These are phyloP conservation scores for Drosophila pegasa DNA, from an alignment of 2,888 invertebrate genomes.

Conservation along the genomic window DNA sequence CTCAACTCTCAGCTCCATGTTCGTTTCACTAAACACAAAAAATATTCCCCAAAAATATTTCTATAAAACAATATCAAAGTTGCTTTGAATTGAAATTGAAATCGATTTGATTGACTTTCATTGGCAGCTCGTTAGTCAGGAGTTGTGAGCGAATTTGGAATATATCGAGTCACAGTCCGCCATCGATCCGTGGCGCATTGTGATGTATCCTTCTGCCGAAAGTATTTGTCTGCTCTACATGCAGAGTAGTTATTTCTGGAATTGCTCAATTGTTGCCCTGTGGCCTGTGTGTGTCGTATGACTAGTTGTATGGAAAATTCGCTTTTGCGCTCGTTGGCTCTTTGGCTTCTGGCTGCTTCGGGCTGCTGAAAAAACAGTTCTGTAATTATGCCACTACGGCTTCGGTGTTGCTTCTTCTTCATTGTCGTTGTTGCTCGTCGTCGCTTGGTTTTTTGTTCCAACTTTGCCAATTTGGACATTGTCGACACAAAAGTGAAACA, in stretches of 20 bases:
- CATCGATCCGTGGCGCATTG: constrained; percentile 27
- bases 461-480: constrained; percentile 77
- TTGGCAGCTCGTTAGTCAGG: background rate
- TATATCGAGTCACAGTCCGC: constrained; percentile 2
- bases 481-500: constrained; percentile 60
- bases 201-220: constrained; percentile 17
- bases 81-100: constrained; percentile 9
- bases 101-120: constrained; percentile 12
- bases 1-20: too few relatives aligned
- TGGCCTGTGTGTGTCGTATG: constrained; percentile 12
- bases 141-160: constrained; percentile 6
- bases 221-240: constrained; percentile 28
- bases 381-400: constrained; percentile 53
- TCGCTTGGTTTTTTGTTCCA: constrained; percentile 58
- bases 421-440: constrained; percentile 8
- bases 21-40: background rate
- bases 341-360: constrained; percentile 14
- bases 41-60: background rate
- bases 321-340: constrained; percentile 28
- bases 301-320: constrained; percentile 39
- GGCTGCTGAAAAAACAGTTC: constrained; percentile 35
- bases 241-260: constrained; percentile 30
- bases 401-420: constrained; percentile 27
- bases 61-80: constrained; percentile 1
- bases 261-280: constrained; percentile 31